These are phyloP conservation scores for Coregonus ussuriensis DNA, from an alignment of 2,797 vertebrate species.

Conservation along the genomic window DNA sequence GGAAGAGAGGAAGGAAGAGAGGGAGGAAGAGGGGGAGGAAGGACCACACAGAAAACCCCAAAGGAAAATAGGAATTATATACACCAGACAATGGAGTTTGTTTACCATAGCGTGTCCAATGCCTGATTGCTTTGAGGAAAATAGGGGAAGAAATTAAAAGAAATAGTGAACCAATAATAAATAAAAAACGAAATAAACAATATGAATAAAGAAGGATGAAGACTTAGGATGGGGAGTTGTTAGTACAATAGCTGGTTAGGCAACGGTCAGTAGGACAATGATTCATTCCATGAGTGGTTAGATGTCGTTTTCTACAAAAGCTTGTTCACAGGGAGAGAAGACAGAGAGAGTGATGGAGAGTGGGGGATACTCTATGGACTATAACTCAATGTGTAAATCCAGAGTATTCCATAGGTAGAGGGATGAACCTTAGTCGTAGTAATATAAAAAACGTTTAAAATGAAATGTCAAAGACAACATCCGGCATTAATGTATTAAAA, in stretches of 20 bases:
- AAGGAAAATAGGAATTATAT: constrained; percentile 81
- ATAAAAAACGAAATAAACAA: constrained; percentile 55
- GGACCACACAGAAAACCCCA: constrained; percentile 87
- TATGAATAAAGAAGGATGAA: constrained; percentile 73
- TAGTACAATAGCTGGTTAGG: constrained; percentile 83
- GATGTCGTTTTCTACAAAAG: constrained; percentile 77
- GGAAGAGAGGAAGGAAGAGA: no score
- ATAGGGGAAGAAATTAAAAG: constrained; percentile 86
- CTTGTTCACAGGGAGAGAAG: constrained; percentile 62
- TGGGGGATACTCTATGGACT: background rate
- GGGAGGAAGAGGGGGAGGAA: background rate
- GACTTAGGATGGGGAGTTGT: constrained; percentile 71
- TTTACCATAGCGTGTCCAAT: constrained; percentile 95
- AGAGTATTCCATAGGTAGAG: background rate
- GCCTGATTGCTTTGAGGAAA: constrained; percentile 94
- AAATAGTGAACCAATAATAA: constrained; percentile 88
- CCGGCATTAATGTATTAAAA: background rate
- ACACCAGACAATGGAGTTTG: constrained; percentile 99
- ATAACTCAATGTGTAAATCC: background rate
- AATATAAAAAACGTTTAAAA: background rate
- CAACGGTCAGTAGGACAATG: constrained; percentile 78
- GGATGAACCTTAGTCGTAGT: background rate
- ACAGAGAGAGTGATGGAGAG: constrained; percentile 39
- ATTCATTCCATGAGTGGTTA: constrained; percentile 85
- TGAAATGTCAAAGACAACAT: background rate